Conservation (phyloP, 2,888 invertebrate species). For the Eristalinus sepulchralis region DNA sequence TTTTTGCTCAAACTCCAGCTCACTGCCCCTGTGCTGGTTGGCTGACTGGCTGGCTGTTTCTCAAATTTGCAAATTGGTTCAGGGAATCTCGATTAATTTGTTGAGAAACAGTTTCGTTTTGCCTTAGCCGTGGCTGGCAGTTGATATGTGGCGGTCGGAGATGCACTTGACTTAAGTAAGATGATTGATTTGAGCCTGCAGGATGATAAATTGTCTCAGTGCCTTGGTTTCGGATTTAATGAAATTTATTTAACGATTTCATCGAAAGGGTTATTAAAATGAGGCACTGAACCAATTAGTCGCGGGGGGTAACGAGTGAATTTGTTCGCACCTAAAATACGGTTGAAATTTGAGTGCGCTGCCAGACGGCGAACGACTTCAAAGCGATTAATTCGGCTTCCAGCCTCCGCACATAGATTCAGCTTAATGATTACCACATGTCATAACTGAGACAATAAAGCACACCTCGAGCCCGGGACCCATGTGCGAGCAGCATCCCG, state of each 20-base stretch:
- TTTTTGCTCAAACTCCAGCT: no score
- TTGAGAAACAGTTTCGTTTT: neutral
- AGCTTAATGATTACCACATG: neutral
- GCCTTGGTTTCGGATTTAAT: neutral
- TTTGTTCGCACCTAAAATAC: neutral
- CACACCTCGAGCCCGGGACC: conserved; percentile 28
- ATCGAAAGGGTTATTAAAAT: neutral
- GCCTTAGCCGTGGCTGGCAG: neutral
- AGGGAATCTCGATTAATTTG: conserved; percentile 58
- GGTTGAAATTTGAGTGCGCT: neutral
- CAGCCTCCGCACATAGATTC: neutral
- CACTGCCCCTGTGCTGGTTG: neutral
- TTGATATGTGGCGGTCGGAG: conserved; percentile 12
- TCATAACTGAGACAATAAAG: conserved; percentile 46
- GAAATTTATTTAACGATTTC: neutral
- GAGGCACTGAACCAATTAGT: neutral
- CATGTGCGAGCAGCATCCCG: conserved; percentile 11
- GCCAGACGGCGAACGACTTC: neutral
- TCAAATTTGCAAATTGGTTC: conserved; percentile 63
- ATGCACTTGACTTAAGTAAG: conserved; percentile 27
- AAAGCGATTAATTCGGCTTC: neutral
- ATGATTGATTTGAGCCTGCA: conserved; percentile 51
- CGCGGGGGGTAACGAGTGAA: neutral
- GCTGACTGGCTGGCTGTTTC: neutral
- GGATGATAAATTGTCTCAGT: conserved; percentile 24